These are phyloP conservation scores for Salarias fasciatus DNA, from an alignment of 2,797 vertebrate genomes.

Conservation along the genomic window DNA sequence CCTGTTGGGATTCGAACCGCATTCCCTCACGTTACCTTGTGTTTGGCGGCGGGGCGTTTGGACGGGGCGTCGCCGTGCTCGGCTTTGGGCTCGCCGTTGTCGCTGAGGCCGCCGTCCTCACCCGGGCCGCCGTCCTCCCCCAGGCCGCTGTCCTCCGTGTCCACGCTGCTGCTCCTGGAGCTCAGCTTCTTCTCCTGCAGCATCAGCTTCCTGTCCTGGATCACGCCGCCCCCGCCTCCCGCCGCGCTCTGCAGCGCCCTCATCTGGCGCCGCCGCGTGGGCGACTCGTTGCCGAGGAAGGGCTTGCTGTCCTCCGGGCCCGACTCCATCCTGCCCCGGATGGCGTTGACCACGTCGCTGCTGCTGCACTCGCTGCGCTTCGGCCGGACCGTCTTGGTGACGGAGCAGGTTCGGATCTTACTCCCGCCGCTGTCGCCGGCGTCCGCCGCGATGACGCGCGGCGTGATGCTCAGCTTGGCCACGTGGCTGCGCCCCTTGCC, in stretches of 20 bases:
- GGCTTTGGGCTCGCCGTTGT: slow-evolving; percentile 56
- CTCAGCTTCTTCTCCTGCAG: slow-evolving; percentile 67
- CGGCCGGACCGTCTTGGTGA: slow-evolving; percentile 67
- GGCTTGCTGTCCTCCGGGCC: slow-evolving; percentile 65
- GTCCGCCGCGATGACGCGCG: slow-evolving; percentile 51
- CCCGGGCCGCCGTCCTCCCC: slow-evolving; percentile 81
- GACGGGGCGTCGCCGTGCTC: slow-evolving; percentile 44
- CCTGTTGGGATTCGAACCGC: no score
- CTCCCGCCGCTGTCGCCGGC: slow-evolving; percentile 4
- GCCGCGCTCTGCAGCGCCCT: slow-evolving; percentile 61
- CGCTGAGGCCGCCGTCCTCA: slow-evolving; percentile 73
- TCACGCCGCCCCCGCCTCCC: slow-evolving; percentile 34
- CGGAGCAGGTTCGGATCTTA: slow-evolving; percentile 65
- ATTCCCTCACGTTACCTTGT: slow-evolving; percentile 71
- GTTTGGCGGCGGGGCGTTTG: slow-evolving; percentile 58
- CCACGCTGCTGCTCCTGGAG: slow-evolving; percentile 77
- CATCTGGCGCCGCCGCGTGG: slow-evolving; percentile 74
- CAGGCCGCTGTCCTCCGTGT: slow-evolving; percentile 81
- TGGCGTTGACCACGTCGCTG: slow-evolving; percentile 67
- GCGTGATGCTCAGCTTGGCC: slow-evolving; percentile 58
- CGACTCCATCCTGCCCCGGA: slow-evolving; percentile 76
- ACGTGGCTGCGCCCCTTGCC: slow-evolving; percentile 41
- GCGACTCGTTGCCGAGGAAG: slow-evolving; percentile 79
- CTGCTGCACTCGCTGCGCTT: slow-evolving; percentile 69
- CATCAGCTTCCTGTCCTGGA: slow-evolving; percentile 61